Evolutionary conservation across 2,888 invertebrate species (phyloP).

Genomic region (Drosophila ezoana): DNA sequence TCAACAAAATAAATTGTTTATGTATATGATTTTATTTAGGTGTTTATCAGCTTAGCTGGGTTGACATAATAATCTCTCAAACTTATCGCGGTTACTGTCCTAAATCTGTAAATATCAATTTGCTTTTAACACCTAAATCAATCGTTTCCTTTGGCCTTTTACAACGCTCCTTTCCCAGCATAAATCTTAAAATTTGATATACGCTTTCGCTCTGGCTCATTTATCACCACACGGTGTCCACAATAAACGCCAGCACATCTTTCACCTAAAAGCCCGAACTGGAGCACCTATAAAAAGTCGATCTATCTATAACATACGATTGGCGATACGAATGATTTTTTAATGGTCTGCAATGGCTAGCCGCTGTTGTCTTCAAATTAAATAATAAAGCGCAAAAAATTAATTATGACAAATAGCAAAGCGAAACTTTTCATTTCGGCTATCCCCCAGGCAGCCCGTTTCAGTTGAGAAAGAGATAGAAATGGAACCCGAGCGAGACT

Average conservation of each 20-base stretch:
- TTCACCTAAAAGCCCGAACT: constrained; percentile 48
- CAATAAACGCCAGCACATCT: constrained; percentile 42
- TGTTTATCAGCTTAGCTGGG: no score
- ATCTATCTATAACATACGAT: constrained; percentile 28
- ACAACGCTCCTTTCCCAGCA: constrained; percentile 21
- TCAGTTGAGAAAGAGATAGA: constrained; percentile 5
- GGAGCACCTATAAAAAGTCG: constrained; percentile 51
- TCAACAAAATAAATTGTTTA: no score
- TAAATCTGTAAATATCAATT: constrained; percentile 2
- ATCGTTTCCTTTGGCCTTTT: background rate
- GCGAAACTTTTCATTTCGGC: constrained; percentile 71
- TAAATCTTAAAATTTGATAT: constrained; percentile 21
- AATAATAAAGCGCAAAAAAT: constrained; percentile 65
- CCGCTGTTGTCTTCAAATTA: constrained; percentile 55
- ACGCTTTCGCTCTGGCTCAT: constrained; percentile 65
- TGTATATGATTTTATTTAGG: no score
- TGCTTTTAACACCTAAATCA: constrained; percentile 3
- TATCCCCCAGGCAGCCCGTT: constrained; percentile 3
- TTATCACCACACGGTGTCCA: constrained; percentile 40
- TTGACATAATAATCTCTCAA: background rate
- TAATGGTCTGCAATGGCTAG: constrained; percentile 52
- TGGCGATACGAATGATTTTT: constrained; percentile 32
- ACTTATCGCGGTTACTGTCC: constrained; percentile 6
- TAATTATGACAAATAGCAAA: constrained; percentile 75
- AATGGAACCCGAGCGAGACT: constrained; percentile 18